Percentiles rank a stretch among this genome's conserved stretches.
Evolutionary conservation across 2,113 vertebrate species (phyloP).

Genomic region (Thinocorus orbignyianus): DNA sequence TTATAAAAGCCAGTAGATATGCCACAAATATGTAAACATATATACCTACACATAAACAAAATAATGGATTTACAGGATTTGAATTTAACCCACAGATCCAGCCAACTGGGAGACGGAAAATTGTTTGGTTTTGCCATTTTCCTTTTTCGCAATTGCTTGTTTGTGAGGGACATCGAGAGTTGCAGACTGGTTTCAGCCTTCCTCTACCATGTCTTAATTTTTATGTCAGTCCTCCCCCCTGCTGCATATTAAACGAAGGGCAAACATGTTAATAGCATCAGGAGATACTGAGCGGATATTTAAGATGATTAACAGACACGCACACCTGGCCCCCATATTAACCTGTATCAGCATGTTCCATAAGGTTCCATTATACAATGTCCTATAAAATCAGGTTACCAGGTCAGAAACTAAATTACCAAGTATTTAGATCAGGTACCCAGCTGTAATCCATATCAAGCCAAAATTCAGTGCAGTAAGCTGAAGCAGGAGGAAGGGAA

Average conservation of each 20-base stretch:
- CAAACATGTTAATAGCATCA: constrained; percentile 2
- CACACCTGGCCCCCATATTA: background rate
- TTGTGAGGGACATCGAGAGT: background rate
- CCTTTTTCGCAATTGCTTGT: background rate
- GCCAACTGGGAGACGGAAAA: background rate
- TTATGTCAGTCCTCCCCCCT: background rate
- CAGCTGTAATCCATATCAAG: background rate
- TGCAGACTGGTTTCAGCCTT: background rate
- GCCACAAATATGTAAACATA: background rate
- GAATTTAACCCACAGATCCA: background rate
- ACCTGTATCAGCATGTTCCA: background rate
- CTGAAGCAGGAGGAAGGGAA: background rate
- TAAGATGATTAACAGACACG: background rate
- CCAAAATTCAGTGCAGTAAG: background rate
- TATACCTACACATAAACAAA: background rate
- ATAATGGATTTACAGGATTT: background rate
- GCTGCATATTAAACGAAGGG: background rate
- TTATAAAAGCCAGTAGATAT: background rate
- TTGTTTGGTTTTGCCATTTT: background rate
- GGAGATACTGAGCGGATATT: background rate
- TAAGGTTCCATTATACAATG: background rate
- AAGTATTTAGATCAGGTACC: background rate
- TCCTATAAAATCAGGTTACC: background rate
- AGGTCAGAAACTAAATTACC: background rate
- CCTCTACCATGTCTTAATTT: background rate